These are phyloP conservation scores for Euclidia mi DNA, from an alignment of 2,888 invertebrate species.

Conservation along the genomic window DNA sequence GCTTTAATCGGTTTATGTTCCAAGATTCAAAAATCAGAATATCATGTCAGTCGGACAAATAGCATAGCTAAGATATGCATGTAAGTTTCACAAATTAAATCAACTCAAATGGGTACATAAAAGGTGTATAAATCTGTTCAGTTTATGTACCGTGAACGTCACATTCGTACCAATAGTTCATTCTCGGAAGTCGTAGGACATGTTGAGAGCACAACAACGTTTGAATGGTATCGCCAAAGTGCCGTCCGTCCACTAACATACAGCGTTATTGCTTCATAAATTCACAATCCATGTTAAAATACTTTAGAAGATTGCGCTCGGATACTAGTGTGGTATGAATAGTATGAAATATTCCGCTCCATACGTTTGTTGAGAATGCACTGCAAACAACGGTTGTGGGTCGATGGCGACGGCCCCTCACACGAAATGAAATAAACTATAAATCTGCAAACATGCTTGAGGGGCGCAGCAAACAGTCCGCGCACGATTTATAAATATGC, in stretches of 20 bases:
- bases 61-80: too few relatives aligned
- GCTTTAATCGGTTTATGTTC: too few relatives aligned
- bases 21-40: too few relatives aligned
- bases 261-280: constrained; percentile 48
- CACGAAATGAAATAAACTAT: constrained; percentile 75
- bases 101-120: constrained; percentile 5
- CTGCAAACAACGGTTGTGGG: constrained; percentile 42
- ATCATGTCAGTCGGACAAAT: too few relatives aligned
- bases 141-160: constrained; percentile 5
- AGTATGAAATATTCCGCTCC: constrained; percentile 45
- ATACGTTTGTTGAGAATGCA: constrained; percentile 38
- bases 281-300: constrained; percentile 35
- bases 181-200: constrained; percentile 21
- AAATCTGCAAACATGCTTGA: constrained; percentile 72
- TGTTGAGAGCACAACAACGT: constrained; percentile 23
- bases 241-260: constrained; percentile 32
- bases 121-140: not conserved
- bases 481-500: constrained; percentile 82
- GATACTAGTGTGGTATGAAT: constrained; percentile 16
- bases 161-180: constrained; percentile 16
- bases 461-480: constrained; percentile 63
- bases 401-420: constrained; percentile 45
- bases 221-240: constrained; percentile 17
- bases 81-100: too few relatives aligned
- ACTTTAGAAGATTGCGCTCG: constrained; percentile 34